Evolutionary conservation across 2,888 invertebrate species (phyloP), one percentile per base, ranked within the genome.

Genomic region (Dynastes hyllus): DNA sequence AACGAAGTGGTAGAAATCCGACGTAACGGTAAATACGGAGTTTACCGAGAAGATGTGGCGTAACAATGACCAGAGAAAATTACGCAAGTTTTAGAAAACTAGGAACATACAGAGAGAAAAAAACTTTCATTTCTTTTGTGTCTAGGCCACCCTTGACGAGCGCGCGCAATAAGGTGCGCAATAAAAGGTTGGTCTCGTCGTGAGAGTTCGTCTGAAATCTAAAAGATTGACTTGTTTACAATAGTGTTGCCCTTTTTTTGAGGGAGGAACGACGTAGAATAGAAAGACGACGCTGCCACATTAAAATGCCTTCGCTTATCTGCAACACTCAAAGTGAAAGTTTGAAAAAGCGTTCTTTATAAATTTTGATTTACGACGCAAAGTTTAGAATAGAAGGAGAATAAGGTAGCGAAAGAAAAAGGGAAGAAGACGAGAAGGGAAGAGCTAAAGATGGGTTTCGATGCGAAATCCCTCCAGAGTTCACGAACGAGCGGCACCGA

Each of bases 321-420:
- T 80, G 58, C 66, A 79, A 82, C 83, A 82, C 81, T 82, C 81
- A 84, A 86, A 88, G 88, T 87, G 88, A 88, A 88, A 88, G 88
- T 88, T 73, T 87, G 84, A 86, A 87, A 87, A 87, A 86, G 86
- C 85, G 85, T 85, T 86, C 86, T 87, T 84, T 86, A 86, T 86
- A 86, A 87, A 87, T 86, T 87, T 87, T 88, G 88, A 88, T 88
- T 88, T 88, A 88, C 83, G 87, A 81, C 81, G 78, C 63, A 77
- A 78, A 79, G 76, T 81, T 86, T 84, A 78, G 81, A 77, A 81
- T 80, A 77, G 80, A 69, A 63, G 51, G 58, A 58, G 45, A 61
- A 45, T 61, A 73, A 45, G 61, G 16, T 16, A 53, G 32, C 71
- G 55, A 55, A 55, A 37, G 45, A 73, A 73, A 73, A 55, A 55